Conservation (phyloP, 2,113 vertebrate genomes). For the Bothrops jararaca region DNA sequence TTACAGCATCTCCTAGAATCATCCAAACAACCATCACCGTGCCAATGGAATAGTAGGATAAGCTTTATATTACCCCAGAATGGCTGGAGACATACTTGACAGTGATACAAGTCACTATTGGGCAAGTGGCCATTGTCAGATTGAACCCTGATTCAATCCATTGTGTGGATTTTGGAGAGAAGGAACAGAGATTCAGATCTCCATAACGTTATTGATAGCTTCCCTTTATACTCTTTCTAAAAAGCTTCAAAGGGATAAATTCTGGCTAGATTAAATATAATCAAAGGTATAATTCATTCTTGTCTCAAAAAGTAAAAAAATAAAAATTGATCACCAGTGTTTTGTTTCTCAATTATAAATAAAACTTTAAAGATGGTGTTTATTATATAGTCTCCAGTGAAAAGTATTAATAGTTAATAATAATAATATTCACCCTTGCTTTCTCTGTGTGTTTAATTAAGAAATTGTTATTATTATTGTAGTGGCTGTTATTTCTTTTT, state of each 20-base stretch:
- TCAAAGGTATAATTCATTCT: background rate
- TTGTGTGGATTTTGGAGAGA: background rate
- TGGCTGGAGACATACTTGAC: background rate
- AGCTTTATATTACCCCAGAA: background rate
- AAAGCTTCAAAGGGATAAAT: background rate
- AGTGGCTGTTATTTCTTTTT: background rate
- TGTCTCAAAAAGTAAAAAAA: background rate
- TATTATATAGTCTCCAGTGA: background rate
- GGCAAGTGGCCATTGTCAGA: background rate
- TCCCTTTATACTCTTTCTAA: background rate
- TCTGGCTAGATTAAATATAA: background rate
- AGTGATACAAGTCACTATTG: background rate
- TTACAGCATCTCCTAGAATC: background rate
- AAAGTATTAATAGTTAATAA: constrained; percentile 1
- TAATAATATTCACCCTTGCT: background rate
- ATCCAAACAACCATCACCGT: background rate
- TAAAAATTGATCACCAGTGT: background rate
- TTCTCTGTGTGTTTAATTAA: background rate
- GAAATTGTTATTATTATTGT: background rate
- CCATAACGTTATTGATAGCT: background rate
- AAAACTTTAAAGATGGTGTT: background rate
- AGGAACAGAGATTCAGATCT: background rate
- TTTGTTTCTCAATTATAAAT: background rate
- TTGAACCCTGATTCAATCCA: background rate
- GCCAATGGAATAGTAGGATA: background rate